Evolutionary conservation across 2,888 invertebrate species (phyloP), one percentile per base, ranked within the genome.

Genomic region (Periphyllus acericola): DNA sequence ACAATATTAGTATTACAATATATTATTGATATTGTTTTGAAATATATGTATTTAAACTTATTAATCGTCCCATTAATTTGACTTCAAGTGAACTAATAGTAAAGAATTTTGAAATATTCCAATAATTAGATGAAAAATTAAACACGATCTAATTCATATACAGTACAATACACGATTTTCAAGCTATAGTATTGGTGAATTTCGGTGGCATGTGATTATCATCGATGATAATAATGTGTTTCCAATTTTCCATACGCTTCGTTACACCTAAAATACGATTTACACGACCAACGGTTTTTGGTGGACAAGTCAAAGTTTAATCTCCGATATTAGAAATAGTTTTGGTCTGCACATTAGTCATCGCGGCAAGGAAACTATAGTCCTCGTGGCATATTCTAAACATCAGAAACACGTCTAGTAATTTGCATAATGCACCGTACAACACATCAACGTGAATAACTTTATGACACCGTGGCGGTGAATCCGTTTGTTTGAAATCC

Each of bases 391-490:
- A 71, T 80, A 80, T 82, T 82, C 32, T 17, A 82, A 52, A 71
- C 46, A 71, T 71, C 46, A 71, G 46, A 46, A 46, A 82, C 71
- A 52, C 25, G 32, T 71, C 32, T 71, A 32, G 71, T 46, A 32
- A 71, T 82, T 52, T 71, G 21, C 46, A 52, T 60, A 60, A 21
- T 34, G n/a, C 25, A 71, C 9, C 46, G 11, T 71, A 52, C n/a
- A 34, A 19, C 40, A 71, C 71, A 71, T 32, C 71, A 71, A 71
- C 32, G 46, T 25, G 68, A 81, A 82, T 71, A 82, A 71, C 71
- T 71, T 82, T 71, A 71, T 82, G 81, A 82, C 71, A 52, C 46
- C 25, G 14, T 4, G 60, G 25, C 25, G 32, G 3, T 5, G 46
- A 46, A 71, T 71, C 81, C 11, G 46, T 82, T 68, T 32, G 71